These are phyloP conservation scores for Alectura lathami DNA, from an alignment of 2,113 vertebrate species.

Conservation along the genomic window DNA sequence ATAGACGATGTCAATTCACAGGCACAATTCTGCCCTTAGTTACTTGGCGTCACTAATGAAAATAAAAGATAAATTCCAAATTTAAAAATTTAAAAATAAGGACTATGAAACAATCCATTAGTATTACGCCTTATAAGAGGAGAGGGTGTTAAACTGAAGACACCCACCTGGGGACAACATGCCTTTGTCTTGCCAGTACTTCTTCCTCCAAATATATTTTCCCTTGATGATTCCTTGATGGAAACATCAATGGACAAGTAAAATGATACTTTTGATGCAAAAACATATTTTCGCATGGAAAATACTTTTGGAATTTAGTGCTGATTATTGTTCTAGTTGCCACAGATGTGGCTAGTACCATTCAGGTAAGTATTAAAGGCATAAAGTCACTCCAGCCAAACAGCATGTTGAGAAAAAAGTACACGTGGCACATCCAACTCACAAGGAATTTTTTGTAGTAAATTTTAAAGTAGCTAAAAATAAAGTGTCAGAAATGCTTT, in stretches of 20 bases:
- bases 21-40: background rate
- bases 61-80: background rate
- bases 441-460: slow-evolving; percentile 16
- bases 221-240: background rate
- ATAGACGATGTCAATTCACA: background rate
- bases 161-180: background rate
- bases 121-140: background rate
- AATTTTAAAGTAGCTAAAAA: slow-evolving; percentile 64
- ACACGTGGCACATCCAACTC: background rate
- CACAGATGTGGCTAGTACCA: background rate
- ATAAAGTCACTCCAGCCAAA: background rate
- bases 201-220: background rate
- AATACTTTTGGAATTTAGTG: background rate
- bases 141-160: background rate
- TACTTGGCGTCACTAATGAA: background rate
- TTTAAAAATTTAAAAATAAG: background rate
- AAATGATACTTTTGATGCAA: background rate
- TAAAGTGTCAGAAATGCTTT: slow-evolving; percentile 17
- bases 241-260: background rate
- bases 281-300: background rate
- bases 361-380: background rate
- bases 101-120: background rate
- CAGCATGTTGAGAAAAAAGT: background rate
- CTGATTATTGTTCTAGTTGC: background rate
- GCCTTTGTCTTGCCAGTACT: background rate